Evolutionary conservation across 2,888 invertebrate genomes (phyloP), one percentile per base, ranked within the genome.

Genomic region (Cephus spinipes): DNA sequence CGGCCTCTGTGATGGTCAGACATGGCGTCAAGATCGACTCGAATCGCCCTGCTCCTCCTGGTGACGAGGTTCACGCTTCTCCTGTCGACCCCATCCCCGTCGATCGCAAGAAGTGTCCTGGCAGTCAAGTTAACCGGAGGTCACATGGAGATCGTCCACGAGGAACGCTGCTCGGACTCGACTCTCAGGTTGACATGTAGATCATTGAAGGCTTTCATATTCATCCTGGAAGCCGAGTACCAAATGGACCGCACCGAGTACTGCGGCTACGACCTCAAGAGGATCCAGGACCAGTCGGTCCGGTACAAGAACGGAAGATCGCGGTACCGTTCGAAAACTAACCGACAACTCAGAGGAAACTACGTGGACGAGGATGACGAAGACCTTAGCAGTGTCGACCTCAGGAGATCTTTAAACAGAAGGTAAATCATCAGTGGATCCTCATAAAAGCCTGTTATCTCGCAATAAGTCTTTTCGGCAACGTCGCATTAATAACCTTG

Each of bases 101-200:
- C 86, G 15, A 83, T 85, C 75, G 79, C 79, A 31, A 83, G 86
- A 36, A 84, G 85, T 23, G 81, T 87, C 69, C 86, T 83, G 30
- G 86, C 84, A 12, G 84, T 89, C 31, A 82, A 80, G 73, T 80
- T 90, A 4, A 71, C 68, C 12, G 85, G 87, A 3, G 83, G 86
- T 12, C 87, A 86, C 76, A 90, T 91, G 89, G 91, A 91, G 77
- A 83, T 90, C 69, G 85, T 91, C 12, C 85, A 90, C 73, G 90
- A 91, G 77, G 87, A 87, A 3, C 86, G 86, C 12, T 91, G 91
- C 79, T 90, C 91, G 32, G 86, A 88, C 34, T 78, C 86, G 0
- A 77, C 87, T 9, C 80, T 90, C 0, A 84, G 91, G 32, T 81
- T 91, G 11, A 90, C 90, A 32, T 89, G 89, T 84, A 85, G 89